Evolutionary conservation across 2,888 invertebrate genomes (phyloP).

Genomic region (Morpho deidamia): DNA sequence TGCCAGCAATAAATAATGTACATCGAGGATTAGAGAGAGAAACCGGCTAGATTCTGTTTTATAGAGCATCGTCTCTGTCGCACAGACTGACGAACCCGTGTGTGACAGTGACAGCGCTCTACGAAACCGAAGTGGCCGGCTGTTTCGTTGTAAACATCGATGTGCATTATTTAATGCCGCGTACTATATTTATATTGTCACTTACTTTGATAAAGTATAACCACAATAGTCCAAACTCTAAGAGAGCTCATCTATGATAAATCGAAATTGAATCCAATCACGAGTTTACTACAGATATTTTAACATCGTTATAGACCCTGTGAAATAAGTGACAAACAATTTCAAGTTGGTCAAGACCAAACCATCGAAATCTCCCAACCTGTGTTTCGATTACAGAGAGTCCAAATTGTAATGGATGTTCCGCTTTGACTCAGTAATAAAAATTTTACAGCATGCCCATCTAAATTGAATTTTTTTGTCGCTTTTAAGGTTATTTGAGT

Average conservation of each 20-base stretch:
- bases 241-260: conserved; percentile 46
- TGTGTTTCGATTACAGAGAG: conserved; percentile 53
- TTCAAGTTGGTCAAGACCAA: conserved; percentile 46
- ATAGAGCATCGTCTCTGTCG: too few relatives aligned
- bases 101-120: too few relatives aligned
- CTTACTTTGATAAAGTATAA: conserved; percentile 60
- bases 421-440: conserved; percentile 49
- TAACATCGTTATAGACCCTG: conserved; percentile 25
- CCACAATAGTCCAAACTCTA: conserved; percentile 45
- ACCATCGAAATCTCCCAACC: conserved; percentile 18
- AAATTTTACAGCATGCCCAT: conserved; percentile 49
- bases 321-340: conserved; percentile 42
- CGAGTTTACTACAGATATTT: conserved; percentile 23
- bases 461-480: conserved; percentile 54
- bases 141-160: too few relatives aligned
- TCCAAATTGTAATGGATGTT: conserved; percentile 54
- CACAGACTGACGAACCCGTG: too few relatives aligned
- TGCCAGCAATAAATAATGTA: too few relatives aligned
- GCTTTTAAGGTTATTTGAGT: conserved; percentile 1
- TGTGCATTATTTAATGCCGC: too few relatives aligned
- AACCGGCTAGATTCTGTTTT: too few relatives aligned
- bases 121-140: too few relatives aligned
- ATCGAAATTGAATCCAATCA: conserved; percentile 26
- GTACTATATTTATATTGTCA: conserved; percentile 21
- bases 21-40: too few relatives aligned